Conservation (phyloP, 2,888 invertebrate genomes). For the Escarpia spicata region DNA sequence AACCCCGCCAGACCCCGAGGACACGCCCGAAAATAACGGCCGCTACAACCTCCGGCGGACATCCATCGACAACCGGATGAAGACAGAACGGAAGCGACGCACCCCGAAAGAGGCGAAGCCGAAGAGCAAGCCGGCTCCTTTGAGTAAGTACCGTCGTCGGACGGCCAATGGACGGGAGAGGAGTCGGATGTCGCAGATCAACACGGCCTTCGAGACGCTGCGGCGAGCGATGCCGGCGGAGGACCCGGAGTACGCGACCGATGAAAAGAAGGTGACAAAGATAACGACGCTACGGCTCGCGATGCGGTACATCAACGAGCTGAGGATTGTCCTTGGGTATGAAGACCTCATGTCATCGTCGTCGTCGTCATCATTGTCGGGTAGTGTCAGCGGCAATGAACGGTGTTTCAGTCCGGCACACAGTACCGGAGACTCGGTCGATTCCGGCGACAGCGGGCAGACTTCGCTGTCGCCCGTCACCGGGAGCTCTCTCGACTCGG, state of each 20-base stretch:
- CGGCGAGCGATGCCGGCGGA: constrained; percentile 74
- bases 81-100: constrained; percentile 65
- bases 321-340: constrained; percentile 64
- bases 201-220: constrained; percentile 85
- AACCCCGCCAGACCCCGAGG: not conserved
- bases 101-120: constrained; percentile 63
- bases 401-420: not conserved
- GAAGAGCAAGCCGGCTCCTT: constrained; percentile 71
- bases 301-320: constrained; percentile 84
- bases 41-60: constrained; percentile 76
- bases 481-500: not conserved
- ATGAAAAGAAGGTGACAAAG: constrained; percentile 76
- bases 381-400: not conserved
- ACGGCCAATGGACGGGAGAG: constrained; percentile 90
- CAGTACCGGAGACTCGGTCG: not conserved
- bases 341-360: not conserved
- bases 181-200: constrained; percentile 88
- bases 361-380: not conserved
- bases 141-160: constrained; percentile 89
- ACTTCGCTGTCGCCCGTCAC: not conserved
- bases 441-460: not conserved
- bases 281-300: constrained; percentile 87
- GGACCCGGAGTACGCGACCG: constrained; percentile 60
- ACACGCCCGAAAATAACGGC: constrained; percentile 51
- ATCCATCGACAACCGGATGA: constrained; percentile 72